Evolutionary conservation across 2,113 vertebrate genomes (phyloP).

Genomic region (Macrotis lagotis): DNA sequence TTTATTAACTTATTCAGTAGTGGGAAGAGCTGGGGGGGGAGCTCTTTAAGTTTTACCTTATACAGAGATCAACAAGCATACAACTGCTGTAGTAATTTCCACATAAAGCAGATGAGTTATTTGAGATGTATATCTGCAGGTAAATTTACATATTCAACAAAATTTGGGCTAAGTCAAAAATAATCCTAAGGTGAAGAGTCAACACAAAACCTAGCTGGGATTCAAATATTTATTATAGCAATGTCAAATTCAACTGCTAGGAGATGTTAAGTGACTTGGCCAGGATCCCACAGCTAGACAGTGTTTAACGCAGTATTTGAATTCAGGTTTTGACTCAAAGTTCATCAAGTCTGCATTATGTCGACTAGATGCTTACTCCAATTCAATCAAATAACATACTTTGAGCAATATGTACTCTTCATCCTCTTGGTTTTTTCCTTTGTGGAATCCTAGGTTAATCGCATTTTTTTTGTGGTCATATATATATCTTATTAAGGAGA

Average conservation of each 20-base stretch:
- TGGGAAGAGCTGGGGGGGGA: not conserved
- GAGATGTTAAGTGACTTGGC: not conserved
- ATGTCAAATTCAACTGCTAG: not conserved
- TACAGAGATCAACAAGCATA: not conserved
- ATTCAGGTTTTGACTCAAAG: not conserved
- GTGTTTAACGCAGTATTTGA: not conserved
- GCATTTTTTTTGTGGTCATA: not conserved
- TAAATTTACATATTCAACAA: not conserved
- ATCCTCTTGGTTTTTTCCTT: not conserved
- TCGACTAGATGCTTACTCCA: not conserved
- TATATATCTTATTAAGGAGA: not conserved
- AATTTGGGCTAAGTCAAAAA: not conserved
- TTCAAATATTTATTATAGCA: not conserved
- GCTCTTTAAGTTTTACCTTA: not conserved
- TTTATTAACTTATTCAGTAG: not conserved
- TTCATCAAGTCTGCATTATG: not conserved
- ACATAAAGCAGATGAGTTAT: not conserved
- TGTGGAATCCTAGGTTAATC: not conserved
- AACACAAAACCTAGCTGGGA: not conserved
- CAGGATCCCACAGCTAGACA: not conserved
- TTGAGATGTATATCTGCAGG: not conserved
- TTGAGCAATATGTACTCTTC: not conserved
- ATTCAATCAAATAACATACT: not conserved
- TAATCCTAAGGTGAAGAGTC: not conserved
- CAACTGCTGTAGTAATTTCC: not conserved